phyloP scores from a whole-genome alignment of 2,888 invertebrate species.

The Dyspetes luteomarginatus region DNA sequence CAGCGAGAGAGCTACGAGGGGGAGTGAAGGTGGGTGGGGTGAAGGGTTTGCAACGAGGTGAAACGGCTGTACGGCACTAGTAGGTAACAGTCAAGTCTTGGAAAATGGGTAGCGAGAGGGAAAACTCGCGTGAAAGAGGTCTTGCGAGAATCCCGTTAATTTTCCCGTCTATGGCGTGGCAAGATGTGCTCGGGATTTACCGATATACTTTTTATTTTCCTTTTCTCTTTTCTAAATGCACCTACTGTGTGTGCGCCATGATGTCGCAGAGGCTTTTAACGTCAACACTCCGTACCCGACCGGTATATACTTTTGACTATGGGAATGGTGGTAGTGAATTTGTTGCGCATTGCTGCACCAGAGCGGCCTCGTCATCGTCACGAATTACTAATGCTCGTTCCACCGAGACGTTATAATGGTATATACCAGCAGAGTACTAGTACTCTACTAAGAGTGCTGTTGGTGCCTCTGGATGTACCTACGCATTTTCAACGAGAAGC shows the following conservation, averaged over 20 bases:
- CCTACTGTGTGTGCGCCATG: slow-evolving; percentile 1
- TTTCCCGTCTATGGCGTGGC: slow-evolving; percentile 31
- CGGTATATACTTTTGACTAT: slow-evolving; percentile 15
- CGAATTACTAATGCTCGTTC: slow-evolving; percentile 60
- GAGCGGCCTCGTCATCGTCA: slow-evolving; percentile 35
- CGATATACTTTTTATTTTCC: slow-evolving; percentile 41
- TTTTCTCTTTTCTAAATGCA: slow-evolving; percentile 26
- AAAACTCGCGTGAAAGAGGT: slow-evolving; percentile 36
- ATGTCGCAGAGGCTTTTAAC: slow-evolving; percentile 32
- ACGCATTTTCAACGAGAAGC: slow-evolving; percentile 7
- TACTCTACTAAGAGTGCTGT: slow-evolving; percentile 28
- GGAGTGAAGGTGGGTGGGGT: neutral
- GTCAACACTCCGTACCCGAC: slow-evolving; percentile 34
- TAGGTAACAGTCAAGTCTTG: slow-evolving; percentile 25
- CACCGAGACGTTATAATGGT: slow-evolving; percentile 57
- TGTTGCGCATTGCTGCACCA: slow-evolving; percentile 39
- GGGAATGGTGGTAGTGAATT: slow-evolving; percentile 35
- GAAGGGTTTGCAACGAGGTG: slow-evolving; percentile 34
- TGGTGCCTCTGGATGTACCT: slow-evolving; percentile 8
- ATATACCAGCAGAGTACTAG: slow-evolving; percentile 19
- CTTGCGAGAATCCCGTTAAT: slow-evolving; percentile 50
- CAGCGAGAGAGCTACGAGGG: neutral
- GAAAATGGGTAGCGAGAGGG: slow-evolving; percentile 31
- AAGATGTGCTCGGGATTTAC: slow-evolving; percentile 45
- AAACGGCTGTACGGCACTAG: slow-evolving; percentile 28